Percentiles rank a stretch among this genome's conserved stretches.
Evolutionary conservation across 64 coral and sea anemone species (phyloP).

Genomic region (Dendrophyllia cribrosa): DNA sequence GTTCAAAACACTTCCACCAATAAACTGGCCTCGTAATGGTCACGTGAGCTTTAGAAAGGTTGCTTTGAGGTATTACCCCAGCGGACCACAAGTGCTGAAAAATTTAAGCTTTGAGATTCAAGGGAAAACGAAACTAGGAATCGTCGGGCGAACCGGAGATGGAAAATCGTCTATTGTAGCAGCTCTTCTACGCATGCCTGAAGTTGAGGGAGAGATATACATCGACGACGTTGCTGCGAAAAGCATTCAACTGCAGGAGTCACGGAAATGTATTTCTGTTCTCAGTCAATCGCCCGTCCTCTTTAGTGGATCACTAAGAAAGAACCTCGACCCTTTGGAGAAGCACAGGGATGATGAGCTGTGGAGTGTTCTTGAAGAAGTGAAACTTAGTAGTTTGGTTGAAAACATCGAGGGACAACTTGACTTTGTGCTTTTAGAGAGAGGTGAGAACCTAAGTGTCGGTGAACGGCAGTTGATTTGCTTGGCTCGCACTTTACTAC

Average conservation of each 20-base stretch:
- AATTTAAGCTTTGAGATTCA: constrained; percentile 20
- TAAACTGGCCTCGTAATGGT: constrained; percentile 33
- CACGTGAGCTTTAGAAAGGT: constrained; percentile 20
- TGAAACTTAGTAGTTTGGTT: constrained; percentile 30
- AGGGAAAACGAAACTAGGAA: neutral
- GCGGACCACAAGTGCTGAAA: constrained; percentile 34
- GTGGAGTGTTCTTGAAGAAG: constrained; percentile 45
- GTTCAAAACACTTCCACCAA: constrained; percentile 8
- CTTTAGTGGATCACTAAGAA: constrained; percentile 47
- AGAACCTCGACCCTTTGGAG: constrained; percentile 46
- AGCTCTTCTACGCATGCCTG: constrained; percentile 61
- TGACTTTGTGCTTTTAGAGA: neutral
- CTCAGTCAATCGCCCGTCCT: constrained; percentile 54
- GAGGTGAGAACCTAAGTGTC: constrained; percentile 56
- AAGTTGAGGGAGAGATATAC: constrained; percentile 53
- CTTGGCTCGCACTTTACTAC: constrained; percentile 47
- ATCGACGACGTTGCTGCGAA: constrained; percentile 34
- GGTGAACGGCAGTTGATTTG: constrained; percentile 61
- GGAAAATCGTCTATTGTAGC: constrained; percentile 72
- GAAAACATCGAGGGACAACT: constrained; percentile 12
- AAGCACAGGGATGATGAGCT: constrained; percentile 23
- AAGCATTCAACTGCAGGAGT: constrained; percentile 22
- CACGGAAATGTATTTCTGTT: constrained; percentile 42
- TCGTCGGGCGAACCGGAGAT: constrained; percentile 7
- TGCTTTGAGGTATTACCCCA: constrained; percentile 19